Conservation (phyloP, 1,140 invertebrate genomes). For the Zaprionus taronus region DNA sequence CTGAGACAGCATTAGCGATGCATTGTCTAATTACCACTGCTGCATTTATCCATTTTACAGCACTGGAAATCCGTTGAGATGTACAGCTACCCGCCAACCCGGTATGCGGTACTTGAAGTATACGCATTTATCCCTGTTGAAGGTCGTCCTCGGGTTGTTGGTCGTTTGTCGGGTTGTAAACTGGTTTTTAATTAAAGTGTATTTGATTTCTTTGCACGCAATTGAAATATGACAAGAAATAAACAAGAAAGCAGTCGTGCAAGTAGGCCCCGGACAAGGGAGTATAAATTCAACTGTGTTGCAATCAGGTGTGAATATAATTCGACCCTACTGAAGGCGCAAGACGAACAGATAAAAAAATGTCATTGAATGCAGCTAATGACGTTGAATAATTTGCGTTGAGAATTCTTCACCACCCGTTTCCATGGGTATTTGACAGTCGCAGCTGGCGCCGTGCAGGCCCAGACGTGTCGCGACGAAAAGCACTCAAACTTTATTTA, state of each 20-base stretch:
- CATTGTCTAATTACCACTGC: slow-evolving; percentile 62
- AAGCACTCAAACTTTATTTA: slow-evolving; percentile 75
- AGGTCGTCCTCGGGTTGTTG: slow-evolving; percentile 6
- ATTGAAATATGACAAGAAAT: not conserved
- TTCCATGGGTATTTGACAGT: slow-evolving; percentile 24
- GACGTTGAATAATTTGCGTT: slow-evolving; percentile 65
- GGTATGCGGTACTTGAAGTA: not conserved
- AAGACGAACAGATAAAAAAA: slow-evolving; percentile 24
- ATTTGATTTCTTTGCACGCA: slow-evolving; percentile 51
- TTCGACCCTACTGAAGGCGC: slow-evolving; percentile 13
- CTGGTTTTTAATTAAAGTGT: slow-evolving; percentile 77
- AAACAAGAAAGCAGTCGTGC: slow-evolving; percentile 36
- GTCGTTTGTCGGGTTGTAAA: slow-evolving; percentile 44
- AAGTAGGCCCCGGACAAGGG: slow-evolving; percentile 12
- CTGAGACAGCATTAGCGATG: slow-evolving; percentile 1
- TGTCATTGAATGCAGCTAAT: slow-evolving; percentile 73
- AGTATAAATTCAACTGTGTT: slow-evolving; percentile 13
- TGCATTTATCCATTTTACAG: not conserved
- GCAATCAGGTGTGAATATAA: slow-evolving; percentile 74
- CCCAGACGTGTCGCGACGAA: slow-evolving; percentile 49
- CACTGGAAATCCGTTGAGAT: not conserved
- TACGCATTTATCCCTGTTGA: not conserved
- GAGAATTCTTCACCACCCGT: not conserved
- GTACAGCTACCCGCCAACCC: not conserved
- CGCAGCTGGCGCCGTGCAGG: slow-evolving; percentile 29